Base-by-base conservation (phyloP, 2,113 vertebrate genomes). In the Acanthochromis polyacanthus region DNA sequence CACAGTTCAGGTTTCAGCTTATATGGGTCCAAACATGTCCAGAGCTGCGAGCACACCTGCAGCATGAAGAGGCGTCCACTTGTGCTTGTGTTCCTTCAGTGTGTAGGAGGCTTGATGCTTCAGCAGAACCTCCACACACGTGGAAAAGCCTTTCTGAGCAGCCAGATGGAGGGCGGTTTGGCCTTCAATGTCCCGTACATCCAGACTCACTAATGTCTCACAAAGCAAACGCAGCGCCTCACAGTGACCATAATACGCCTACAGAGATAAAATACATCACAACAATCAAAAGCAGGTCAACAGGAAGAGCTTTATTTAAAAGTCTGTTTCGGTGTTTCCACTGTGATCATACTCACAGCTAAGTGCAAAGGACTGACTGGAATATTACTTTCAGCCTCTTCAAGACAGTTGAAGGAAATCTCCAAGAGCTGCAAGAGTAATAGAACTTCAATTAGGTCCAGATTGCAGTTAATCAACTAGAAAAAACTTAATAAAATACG, bases 361-460 rank as follows among this genome's bases (percentile, higher is more conserved):
- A 99, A 96, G 95, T 99, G 98, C 95, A 99, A 93, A 91, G 97
- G 97, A 91, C 98, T 99, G 91, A 98, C 96, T 70, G 97, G 97
- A 91, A 97, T 91, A 88, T 95, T 96, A 92, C 96, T 99, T 89
- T 99, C 97, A 91, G 96, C 96, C 50, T 98, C 96, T 88, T 97
- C 96, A 82, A 99, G 92, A 93, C 98, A 99, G 94, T 98, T 98
- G 92, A 98, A 98, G 32, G 97, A 98, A 95, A 98, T 97, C 92
- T 99, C 98, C 94, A 99, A 93, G 78, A 99, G 97, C 98, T 99
- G 90, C 25, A 88, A 87, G 0, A 62, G 36, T 19, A 75, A 40
- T 2, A 65, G 1, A 71, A 25, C 4, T 43, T 25, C 0, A 32
- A 59, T 20, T 16, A 14, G 2, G 9, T n/a, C 16, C n/a, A 15